Evolutionary conservation across 2,797 vertebrate genomes (phyloP), one percentile per base, ranked within the genome.

Genomic region (Microchirus variegatus): DNA sequence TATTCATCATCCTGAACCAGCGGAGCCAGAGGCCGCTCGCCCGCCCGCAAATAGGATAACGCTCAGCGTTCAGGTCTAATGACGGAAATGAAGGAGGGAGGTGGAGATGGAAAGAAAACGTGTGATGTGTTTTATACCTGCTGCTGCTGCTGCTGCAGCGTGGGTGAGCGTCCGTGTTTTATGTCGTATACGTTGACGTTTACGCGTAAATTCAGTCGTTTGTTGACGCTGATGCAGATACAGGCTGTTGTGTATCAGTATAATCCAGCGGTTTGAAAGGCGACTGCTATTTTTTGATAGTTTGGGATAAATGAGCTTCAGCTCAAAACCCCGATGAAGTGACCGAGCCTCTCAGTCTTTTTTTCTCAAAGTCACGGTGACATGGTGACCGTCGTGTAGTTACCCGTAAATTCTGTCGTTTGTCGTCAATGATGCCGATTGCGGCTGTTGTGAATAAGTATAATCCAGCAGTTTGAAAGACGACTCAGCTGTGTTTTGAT

Each of bases 1-100:
- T 75, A 87, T 86, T 84, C 78, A 84, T 87, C 85, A 78, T 88
- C 71, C 59, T 26, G 41, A 17, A 62, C 57, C 63, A 15, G 73
- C 63, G 7, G 71, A 62, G 63, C 73, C 79, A 67, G 73, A 60
- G n/a, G n/a, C n/a, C n/a, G 40, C 42, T 71, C 18, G 56, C 22
- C 10, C 14, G 40, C 57, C 75, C 65, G 76, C 70, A 74, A 81
- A 78, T 58, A 73, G 79, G 71, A 84, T 52, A 51, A 76, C 41
- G 14, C 80, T 81, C 77, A 58, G n/a, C 46, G 6, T 70, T 53
- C 56, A 44, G 26, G 40, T 80, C 59, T 77, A 63, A 69, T 73
- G 67, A 62, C 0, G 51, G 65, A 63, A 77, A 82, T 4, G 22
- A 48, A 46, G 15, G 70, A 61, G 40, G 47, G 9, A 0, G 35